These are phyloP conservation scores for Drosophila nr. perissopoda DNA, from an alignment of 2,888 invertebrate species.

Conservation along the genomic window DNA sequence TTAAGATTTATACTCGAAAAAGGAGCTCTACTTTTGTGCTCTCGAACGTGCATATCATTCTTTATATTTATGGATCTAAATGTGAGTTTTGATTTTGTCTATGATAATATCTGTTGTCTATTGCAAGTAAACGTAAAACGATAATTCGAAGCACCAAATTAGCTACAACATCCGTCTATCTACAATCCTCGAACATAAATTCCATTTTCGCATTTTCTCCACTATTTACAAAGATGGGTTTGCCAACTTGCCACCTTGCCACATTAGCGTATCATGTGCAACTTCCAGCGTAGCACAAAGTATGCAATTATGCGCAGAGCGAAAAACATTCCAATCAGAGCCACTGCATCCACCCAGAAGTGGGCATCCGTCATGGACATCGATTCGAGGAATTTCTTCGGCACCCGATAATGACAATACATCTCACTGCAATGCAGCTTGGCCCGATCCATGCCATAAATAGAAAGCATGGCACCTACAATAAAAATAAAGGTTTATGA, in stretches of 20 bases:
- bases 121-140: constrained; percentile 38
- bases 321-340: constrained; percentile 92
- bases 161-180: constrained; percentile 37
- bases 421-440: constrained; percentile 92
- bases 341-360: constrained; percentile 93
- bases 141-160: constrained; percentile 48
- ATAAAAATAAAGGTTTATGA: background rate
- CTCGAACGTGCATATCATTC: constrained; percentile 42
- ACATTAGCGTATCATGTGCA: constrained; percentile 86
- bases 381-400: constrained; percentile 93
- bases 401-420: constrained; percentile 93
- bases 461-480: constrained; percentile 91
- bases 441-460: constrained; percentile 94
- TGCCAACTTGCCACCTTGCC: background rate
- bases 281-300: constrained; percentile 92
- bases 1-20: constrained; percentile 50
- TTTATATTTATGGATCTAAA: constrained; percentile 20
- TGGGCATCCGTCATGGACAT: constrained; percentile 92
- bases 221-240: constrained; percentile 37
- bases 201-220: constrained; percentile 30
- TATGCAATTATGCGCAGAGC: constrained; percentile 92
- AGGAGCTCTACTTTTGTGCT: constrained; percentile 22
- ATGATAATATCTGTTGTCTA: constrained; percentile 24
- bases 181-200: constrained; percentile 41
- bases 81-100: constrained; percentile 26